phyloP scores from a whole-genome alignment of 1,140 invertebrate species.

The Sycophila sp. region DNA sequence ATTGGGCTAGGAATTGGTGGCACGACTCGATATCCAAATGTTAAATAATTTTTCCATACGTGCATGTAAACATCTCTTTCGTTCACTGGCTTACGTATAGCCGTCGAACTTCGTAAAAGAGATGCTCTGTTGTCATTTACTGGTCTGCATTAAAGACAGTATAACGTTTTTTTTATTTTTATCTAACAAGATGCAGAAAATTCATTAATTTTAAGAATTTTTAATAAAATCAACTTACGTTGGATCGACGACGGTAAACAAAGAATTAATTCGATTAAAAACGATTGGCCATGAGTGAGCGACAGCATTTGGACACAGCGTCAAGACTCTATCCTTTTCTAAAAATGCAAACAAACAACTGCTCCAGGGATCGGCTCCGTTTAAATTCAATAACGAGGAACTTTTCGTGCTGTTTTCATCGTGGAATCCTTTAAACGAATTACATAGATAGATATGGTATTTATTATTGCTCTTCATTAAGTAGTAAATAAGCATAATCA shows the following conservation, averaged over 20 bases:
- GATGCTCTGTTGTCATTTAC: conserved; percentile 97
- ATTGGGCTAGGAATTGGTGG: conserved; percentile 83
- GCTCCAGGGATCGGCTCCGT: conserved; percentile 85
- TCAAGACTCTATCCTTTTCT: conserved; percentile 79
- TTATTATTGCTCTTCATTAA: neutral
- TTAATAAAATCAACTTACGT: conserved; percentile 73
- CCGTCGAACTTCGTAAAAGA: conserved; percentile 80
- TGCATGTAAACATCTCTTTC: conserved; percentile 92
- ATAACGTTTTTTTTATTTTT: neutral
- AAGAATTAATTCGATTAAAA: conserved; percentile 87
- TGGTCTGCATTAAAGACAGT: conserved; percentile 72
- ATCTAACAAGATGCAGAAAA: neutral
- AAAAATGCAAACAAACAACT: conserved; percentile 87
- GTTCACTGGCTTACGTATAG: conserved; percentile 85
- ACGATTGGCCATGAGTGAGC: conserved; percentile 96
- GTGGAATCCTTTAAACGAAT: conserved; percentile 67
- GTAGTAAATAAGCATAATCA: conserved; percentile 11
- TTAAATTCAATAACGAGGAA: conserved; percentile 67
- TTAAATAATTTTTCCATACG: conserved; percentile 96
- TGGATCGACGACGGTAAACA: conserved; percentile 95
- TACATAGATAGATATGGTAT: neutral
- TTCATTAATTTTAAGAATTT: neutral
- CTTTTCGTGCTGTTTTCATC: conserved; percentile 74
- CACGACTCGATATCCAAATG: conserved; percentile 93
- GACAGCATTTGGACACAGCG: conserved; percentile 84